phyloP scores from a whole-genome alignment of 2,113 vertebrate species.

The Cyphomyrus discorhynchus region DNA sequence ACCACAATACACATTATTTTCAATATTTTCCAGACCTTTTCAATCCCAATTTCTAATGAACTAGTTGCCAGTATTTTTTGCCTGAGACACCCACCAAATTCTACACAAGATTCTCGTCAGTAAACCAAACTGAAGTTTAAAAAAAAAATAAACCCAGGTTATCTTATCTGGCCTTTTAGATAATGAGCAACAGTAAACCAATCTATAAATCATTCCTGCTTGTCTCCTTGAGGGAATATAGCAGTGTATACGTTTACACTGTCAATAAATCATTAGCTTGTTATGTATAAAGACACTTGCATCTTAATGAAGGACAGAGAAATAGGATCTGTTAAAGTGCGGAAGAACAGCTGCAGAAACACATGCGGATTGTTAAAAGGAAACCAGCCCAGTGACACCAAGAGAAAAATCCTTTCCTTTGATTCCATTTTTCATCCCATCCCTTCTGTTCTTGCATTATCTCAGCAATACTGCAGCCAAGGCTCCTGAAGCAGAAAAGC shows the following conservation, averaged over 20 bases:
- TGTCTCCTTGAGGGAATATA: constrained; percentile 17
- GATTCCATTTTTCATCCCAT: not conserved
- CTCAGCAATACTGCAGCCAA: not conserved
- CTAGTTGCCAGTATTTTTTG: not conserved
- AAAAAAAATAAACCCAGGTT: not conserved
- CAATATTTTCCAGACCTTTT: not conserved
- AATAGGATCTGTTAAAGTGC: not conserved
- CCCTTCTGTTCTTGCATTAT: not conserved
- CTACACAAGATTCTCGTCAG: not conserved
- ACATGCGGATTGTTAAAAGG: not conserved
- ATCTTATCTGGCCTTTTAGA: constrained; percentile 27
- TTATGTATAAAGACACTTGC: constrained; percentile 31
- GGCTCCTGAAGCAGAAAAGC: not conserved
- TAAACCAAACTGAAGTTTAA: not conserved
- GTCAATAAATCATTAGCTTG: constrained; percentile 54
- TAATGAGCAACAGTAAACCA: constrained; percentile 21
- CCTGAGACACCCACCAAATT: not conserved
- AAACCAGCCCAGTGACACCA: not conserved
- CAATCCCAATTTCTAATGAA: not conserved
- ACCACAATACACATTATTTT: not conserved
- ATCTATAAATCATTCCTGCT: constrained; percentile 35
- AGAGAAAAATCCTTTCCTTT: not conserved
- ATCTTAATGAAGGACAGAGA: constrained; percentile 28
- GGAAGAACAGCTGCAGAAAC: not conserved
- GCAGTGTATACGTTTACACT: constrained; percentile 49